A percentile compares a stretch with the other conserved stretches of the same genome.
phyloP scores from a whole-genome alignment of 1,140 invertebrate genomes.

The Eurosta solidaginis region DNA sequence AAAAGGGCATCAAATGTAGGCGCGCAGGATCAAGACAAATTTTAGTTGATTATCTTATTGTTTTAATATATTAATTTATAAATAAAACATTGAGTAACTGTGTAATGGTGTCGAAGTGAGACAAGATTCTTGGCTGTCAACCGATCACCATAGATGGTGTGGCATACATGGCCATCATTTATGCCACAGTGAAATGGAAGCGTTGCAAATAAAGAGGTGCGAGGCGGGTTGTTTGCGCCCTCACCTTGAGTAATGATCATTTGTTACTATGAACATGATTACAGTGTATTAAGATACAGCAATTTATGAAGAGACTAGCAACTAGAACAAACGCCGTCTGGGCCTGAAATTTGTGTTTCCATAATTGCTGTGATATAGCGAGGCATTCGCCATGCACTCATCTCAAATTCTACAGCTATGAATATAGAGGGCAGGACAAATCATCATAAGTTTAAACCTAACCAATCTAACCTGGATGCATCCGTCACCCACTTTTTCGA shows the following conservation, averaged over 20 bases:
- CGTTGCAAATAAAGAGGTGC: background rate
- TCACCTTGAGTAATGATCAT: slow-evolving; percentile 13
- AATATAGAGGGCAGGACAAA: too few relatives aligned
- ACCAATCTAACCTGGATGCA: too few relatives aligned
- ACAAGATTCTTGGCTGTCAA: background rate
- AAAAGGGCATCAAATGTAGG: background rate
- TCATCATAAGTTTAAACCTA: too few relatives aligned
- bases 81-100: background rate
- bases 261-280: background rate
- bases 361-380: too few relatives aligned
- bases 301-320: too few relatives aligned
- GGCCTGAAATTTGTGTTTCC: too few relatives aligned
- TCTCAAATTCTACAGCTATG: too few relatives aligned
- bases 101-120: background rate
- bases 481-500: too few relatives aligned
- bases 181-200: background rate
- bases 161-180: background rate
- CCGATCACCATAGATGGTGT: slow-evolving; percentile 35
- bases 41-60: background rate
- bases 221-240: background rate
- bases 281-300: background rate
- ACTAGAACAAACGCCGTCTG: too few relatives aligned
- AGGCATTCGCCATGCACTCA: too few relatives aligned
- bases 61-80: slow-evolving; percentile 17
- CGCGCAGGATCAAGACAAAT: slow-evolving; percentile 2